These are phyloP conservation scores for Polietes domitor DNA, from an alignment of 2,888 invertebrate species.

Conservation along the genomic window DNA sequence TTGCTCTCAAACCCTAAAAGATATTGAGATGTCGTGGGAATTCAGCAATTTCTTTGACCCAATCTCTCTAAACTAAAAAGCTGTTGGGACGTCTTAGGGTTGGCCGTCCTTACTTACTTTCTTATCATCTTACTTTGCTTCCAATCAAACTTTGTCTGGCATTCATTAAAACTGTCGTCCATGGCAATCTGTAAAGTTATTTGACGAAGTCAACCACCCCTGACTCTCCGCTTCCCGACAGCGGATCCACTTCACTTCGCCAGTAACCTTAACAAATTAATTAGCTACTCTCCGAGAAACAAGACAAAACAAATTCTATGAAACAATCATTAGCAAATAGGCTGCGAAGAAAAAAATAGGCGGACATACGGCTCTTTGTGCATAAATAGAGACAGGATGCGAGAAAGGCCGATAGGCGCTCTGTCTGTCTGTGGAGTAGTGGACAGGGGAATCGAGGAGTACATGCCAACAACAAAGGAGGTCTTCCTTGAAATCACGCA, in stretches of 20 bases:
- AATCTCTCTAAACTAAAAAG: too few species aligned
- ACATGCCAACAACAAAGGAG: neutral
- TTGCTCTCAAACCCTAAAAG: too few species aligned
- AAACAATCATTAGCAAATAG: neutral
- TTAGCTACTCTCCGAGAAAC: neutral
- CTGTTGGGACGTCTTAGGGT: too few species aligned
- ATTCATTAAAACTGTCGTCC: neutral
- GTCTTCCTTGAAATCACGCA: constrained; percentile 19
- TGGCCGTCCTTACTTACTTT: too few species aligned
- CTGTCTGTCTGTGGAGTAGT: too few species aligned
- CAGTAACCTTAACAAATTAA: neutral
- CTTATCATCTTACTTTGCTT: too few species aligned
- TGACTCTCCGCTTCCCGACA: neutral
- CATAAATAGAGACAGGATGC: neutral
- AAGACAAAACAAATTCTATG: neutral
- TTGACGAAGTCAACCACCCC: neutral
- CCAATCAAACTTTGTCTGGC: neutral
- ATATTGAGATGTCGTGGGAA: too few species aligned
- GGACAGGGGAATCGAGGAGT: neutral
- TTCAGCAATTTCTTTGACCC: too few species aligned
- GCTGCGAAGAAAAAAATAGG: neutral
- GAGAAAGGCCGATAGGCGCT: too few species aligned
- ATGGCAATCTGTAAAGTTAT: neutral
- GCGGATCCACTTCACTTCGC: neutral
- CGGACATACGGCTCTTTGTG: neutral